Evolutionary conservation across 2,888 invertebrate species (phyloP).

Genomic region (Terebella lapidaria): DNA sequence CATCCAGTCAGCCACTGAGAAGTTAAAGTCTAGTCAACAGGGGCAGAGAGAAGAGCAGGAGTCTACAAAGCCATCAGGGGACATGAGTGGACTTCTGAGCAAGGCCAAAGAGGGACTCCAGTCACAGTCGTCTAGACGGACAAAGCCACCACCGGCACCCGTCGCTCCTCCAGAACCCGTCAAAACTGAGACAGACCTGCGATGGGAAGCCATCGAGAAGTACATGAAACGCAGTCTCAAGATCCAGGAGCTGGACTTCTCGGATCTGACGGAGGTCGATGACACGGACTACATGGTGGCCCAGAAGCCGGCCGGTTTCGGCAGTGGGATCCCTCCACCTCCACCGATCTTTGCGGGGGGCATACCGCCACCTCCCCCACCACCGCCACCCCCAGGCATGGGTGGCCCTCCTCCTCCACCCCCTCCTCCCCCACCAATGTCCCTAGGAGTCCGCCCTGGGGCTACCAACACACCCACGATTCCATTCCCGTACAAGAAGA

Average conservation of each 20-base stretch:
- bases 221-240: slow-evolving; percentile 53
- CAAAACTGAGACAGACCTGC: slow-evolving; percentile 62
- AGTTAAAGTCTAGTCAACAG: neutral
- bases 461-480: neutral
- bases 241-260: slow-evolving; percentile 91
- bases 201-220: slow-evolving; percentile 80
- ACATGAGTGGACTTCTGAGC: slow-evolving; percentile 80
- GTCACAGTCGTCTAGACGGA: slow-evolving; percentile 68
- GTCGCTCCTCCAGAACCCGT: slow-evolving; percentile 11
- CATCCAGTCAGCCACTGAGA: slow-evolving; percentile 1
- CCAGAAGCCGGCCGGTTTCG: slow-evolving; percentile 6
- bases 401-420: slow-evolving; percentile 24
- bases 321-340: slow-evolving; percentile 28
- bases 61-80: neutral
- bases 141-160: neutral
- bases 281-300: slow-evolving; percentile 60
- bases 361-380: slow-evolving; percentile 35
- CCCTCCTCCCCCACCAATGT: slow-evolving; percentile 22
- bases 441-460: neutral
- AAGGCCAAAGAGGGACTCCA: slow-evolving; percentile 90
- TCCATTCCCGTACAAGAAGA: slow-evolving; percentile 49
- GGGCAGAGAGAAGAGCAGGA: neutral
- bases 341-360: slow-evolving; percentile 30
- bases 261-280: slow-evolving; percentile 82
- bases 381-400: slow-evolving; percentile 33